Evolutionary conservation across 1,140 invertebrate species (phyloP).

Genomic region (Acyrthosiphon pisum): DNA sequence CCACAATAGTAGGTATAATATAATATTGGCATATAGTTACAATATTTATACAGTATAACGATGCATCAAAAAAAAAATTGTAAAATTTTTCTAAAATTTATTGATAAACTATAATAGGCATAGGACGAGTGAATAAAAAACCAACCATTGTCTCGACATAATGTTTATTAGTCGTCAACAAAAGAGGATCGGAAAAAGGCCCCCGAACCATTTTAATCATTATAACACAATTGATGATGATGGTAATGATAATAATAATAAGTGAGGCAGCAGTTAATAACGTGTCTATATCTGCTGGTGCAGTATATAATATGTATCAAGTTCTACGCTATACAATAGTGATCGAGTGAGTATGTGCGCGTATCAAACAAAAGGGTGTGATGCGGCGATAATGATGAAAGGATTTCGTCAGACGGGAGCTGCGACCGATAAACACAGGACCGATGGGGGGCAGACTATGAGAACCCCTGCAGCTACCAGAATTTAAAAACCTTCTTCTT

Average conservation of each 20-base stretch:
- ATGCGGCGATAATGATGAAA: conserved; percentile 57
- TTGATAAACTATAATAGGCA: conserved; percentile 29
- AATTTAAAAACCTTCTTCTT: conserved; percentile 53
- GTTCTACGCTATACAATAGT: conserved; percentile 36
- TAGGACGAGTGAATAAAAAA: conserved; percentile 42
- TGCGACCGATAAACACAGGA: conserved; percentile 57
- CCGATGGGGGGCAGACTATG: conserved; percentile 53
- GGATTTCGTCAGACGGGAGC: conserved; percentile 57
- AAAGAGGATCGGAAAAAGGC: conserved; percentile 51
- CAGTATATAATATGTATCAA: conserved; percentile 55
- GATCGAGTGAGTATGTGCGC: neutral
- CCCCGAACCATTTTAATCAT: conserved; percentile 57
- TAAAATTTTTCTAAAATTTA: conserved; percentile 29
- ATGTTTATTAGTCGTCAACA: conserved; percentile 55
- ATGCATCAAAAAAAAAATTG: neutral
- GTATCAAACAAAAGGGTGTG: conserved; percentile 56
- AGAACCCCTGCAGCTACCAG: conserved; percentile 57
- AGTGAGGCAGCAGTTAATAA: conserved; percentile 57
- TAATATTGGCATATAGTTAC: neutral
- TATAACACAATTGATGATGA: conserved; percentile 57
- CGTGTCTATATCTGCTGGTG: conserved; percentile 50
- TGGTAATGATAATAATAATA: conserved; percentile 56
- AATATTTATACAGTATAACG: neutral
- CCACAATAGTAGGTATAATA: neutral
- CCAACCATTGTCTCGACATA: conserved; percentile 50